phyloP scores from a whole-genome alignment of 2,113 vertebrate genomes.

The Hippotragus niger region DNA sequence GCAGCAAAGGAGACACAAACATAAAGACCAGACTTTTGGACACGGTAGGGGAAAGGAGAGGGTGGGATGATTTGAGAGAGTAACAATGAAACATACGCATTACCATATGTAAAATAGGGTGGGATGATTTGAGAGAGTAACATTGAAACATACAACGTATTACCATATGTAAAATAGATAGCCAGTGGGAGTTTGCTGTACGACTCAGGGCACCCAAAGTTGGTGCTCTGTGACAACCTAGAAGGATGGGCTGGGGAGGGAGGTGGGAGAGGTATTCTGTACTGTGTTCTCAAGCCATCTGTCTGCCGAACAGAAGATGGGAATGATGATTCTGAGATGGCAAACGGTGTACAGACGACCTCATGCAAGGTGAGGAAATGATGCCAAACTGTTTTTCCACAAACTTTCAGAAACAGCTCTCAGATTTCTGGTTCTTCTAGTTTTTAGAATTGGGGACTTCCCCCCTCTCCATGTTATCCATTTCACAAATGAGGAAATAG shows the following conservation, averaged over 20 bases:
- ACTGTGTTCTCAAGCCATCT: neutral
- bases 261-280: neutral
- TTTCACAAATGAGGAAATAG: neutral
- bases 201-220: neutral
- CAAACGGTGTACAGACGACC: neutral
- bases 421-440: neutral
- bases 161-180: neutral
- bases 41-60: neutral
- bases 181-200: neutral
- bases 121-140: neutral
- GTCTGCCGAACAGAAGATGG: rapidly evolving
- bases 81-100: neutral
- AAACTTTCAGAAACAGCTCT: neutral
- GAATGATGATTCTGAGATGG: neutral
- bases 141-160: neutral
- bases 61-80: neutral
- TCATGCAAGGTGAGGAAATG: no score
- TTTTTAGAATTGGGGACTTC: neutral
- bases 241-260: neutral
- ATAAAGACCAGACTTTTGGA: neutral
- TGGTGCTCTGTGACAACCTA: neutral
- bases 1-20: neutral
- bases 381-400: neutral
- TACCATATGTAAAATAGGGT: neutral
- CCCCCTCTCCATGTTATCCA: no score